A percentile compares a stretch with the other conserved stretches of the same genome.
Conservation (phyloP, 2,888 invertebrate species). For the Pilophorus perplexus region DNA sequence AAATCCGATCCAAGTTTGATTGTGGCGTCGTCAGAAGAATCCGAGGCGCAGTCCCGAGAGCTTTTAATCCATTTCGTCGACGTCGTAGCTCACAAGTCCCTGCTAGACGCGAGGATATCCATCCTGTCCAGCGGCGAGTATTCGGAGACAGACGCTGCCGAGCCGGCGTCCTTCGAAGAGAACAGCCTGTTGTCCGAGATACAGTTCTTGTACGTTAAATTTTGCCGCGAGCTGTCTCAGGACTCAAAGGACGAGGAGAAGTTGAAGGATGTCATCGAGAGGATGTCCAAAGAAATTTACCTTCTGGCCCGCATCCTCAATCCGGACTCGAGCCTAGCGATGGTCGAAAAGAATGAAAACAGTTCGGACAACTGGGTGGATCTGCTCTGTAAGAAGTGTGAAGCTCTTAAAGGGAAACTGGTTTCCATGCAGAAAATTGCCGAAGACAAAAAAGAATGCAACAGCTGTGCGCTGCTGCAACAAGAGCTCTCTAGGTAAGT, state of each 20-base stretch:
- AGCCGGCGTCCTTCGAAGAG: conserved; percentile 46
- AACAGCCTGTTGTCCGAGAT: conserved; percentile 48
- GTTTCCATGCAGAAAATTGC: conserved; percentile 53
- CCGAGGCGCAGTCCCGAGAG: conserved; percentile 51
- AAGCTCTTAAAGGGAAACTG: conserved; percentile 58
- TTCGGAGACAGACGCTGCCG: conserved; percentile 21
- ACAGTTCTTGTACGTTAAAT: conserved; percentile 49
- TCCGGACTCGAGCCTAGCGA: conserved; percentile 20
- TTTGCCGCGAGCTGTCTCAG: conserved; percentile 47
- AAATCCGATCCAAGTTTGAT: conserved; percentile 52
- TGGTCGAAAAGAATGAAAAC: conserved; percentile 16
- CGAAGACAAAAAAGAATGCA: conserved; percentile 53
- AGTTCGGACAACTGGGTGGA: conserved; percentile 52
- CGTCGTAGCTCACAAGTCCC: conserved; percentile 69
- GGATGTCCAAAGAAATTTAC: conserved; percentile 48
- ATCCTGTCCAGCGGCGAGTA: conserved; percentile 62
- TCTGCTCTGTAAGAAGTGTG: conserved; percentile 60
- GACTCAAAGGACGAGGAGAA: conserved; percentile 46
- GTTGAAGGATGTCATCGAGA: conserved; percentile 47
- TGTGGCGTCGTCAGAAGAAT: conserved; percentile 45
- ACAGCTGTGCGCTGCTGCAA: conserved; percentile 55
- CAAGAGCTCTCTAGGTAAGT: conserved; percentile 57
- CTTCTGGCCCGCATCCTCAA: conserved; percentile 42
- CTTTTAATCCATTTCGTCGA: conserved; percentile 67
- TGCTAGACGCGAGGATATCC: conserved; percentile 72